Base-by-base conservation (phyloP, 2,888 invertebrate genomes). In the Plutella xylostella region DNA sequence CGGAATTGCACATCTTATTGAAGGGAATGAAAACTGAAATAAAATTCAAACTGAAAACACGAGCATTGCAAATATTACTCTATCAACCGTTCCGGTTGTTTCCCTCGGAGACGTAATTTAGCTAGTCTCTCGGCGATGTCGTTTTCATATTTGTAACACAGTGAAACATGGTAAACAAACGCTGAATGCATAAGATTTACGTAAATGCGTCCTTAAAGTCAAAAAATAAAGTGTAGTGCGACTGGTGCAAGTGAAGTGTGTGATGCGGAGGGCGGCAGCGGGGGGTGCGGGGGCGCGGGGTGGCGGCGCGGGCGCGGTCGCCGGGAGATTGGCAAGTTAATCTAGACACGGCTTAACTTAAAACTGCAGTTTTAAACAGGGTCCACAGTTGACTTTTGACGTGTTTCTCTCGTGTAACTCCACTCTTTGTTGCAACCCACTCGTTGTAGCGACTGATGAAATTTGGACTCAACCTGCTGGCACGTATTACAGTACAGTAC, bases 11-110 rank as follows among this genome's bases (percentile, higher is more conserved):
- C 65, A 68, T 70, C 57, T 59, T 57, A 67, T 65, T 65, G 63
- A 66, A 61, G 59, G 61, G 66, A 69, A 67, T 60, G 60, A 59
- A 57, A 62, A 63, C 57, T 55, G 59, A 65, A 72, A 71, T 69
- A 68, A 72, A 71, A 72, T 72, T 67, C 68, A 61, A 65, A 54
- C 57, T 53, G 62, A 68, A 70, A 69, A 68, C 64, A 68, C 68
- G 66, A 67, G 62, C 61, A 67, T 66, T 63, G 61, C 55, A 59
- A 63, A 65, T 70, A 68, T 68, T 65, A 64, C 61, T 58, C 51
- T 54, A 54, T 58, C 56, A 57, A 57, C 54, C 58, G 55, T 64
- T 53, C 51, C 53, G 48, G 31, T 30, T 15, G 42, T 19, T 19
- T 35, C 31, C 31, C 18, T 25, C 37, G 12, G 21, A 17, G 37